phyloP scores from a whole-genome alignment of 1,140 invertebrate genomes.

The Paracyclopina nana region DNA sequence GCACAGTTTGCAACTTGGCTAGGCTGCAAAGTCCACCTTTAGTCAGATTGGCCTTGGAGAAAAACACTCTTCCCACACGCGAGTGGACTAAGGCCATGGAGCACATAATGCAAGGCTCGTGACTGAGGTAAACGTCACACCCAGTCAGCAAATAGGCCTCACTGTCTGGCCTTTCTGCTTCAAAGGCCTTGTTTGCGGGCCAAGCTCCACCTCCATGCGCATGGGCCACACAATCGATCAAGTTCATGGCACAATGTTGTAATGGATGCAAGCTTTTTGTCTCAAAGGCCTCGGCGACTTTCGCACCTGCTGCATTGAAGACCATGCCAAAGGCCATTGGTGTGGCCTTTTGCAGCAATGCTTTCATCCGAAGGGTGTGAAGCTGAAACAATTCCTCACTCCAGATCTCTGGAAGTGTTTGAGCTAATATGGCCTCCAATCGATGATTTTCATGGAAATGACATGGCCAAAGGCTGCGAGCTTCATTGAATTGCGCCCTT shows the following conservation, averaged over 20 bases:
- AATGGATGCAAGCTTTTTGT: background rate
- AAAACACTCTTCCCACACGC: constrained; percentile 59
- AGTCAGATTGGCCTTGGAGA: too few species aligned
- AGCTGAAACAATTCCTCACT: background rate
- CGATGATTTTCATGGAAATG: background rate
- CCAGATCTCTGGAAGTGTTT: background rate
- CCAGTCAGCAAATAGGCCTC: constrained; percentile 59
- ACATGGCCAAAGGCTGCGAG: background rate
- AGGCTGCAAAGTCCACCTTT: too few species aligned
- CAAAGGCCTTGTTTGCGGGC: background rate
- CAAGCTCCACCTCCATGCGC: background rate
- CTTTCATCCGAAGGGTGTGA: background rate
- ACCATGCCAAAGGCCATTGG: too few species aligned
- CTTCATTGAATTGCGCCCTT: background rate
- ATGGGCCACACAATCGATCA: background rate
- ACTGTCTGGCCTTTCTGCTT: background rate
- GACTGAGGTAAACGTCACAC: constrained; percentile 58
- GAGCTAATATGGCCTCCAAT: background rate
- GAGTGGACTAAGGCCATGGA: constrained; percentile 82
- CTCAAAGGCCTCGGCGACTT: background rate
- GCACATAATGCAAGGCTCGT: constrained; percentile 82
- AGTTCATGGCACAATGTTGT: background rate
- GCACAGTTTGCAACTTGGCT: too few species aligned
- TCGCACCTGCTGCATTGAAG: too few species aligned
- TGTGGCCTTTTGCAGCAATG: too few species aligned